Conservation (phyloP, 2,797 vertebrate species). For the Saxicola maurus region DNA sequence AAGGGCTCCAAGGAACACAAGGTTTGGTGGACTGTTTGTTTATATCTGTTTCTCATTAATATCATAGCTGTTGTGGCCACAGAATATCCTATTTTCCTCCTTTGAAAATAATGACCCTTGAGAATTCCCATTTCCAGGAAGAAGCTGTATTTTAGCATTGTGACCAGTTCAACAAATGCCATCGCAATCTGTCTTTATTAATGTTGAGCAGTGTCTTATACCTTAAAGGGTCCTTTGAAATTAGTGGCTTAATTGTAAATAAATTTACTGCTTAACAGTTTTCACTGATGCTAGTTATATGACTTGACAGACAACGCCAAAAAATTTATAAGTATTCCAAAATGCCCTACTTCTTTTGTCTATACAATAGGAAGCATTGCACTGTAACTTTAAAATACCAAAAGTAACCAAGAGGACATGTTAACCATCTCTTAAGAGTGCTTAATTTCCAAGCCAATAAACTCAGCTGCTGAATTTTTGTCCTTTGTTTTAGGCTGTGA, state of each 20-base stretch:
- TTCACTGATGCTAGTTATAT: background rate
- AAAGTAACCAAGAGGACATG: background rate
- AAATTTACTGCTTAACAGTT: background rate
- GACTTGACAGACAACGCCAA: background rate
- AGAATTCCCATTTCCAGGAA: background rate
- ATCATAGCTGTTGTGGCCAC: background rate
- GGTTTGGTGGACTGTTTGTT: background rate
- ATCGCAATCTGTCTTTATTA: background rate
- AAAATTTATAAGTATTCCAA: background rate
- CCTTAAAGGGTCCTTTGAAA: background rate
- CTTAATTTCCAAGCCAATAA: background rate
- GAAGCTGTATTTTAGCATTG: background rate
- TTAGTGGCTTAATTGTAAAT: background rate
- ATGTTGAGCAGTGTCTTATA: background rate
- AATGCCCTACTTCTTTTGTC: background rate
- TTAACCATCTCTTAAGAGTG: background rate
- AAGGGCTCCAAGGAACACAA: background rate
- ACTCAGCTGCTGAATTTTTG: conserved; percentile 9
- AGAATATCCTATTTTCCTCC: background rate
- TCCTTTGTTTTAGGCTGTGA: conserved; percentile 31
- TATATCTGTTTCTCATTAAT: background rate
- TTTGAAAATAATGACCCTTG: background rate
- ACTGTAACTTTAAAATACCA: conserved; percentile 4
- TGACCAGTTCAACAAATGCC: background rate
- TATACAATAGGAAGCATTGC: background rate